A percentile compares a stretch with the other conserved stretches of the same genome.
Conservation (phyloP, 2,888 invertebrate genomes). For the Alitta virens region DNA sequence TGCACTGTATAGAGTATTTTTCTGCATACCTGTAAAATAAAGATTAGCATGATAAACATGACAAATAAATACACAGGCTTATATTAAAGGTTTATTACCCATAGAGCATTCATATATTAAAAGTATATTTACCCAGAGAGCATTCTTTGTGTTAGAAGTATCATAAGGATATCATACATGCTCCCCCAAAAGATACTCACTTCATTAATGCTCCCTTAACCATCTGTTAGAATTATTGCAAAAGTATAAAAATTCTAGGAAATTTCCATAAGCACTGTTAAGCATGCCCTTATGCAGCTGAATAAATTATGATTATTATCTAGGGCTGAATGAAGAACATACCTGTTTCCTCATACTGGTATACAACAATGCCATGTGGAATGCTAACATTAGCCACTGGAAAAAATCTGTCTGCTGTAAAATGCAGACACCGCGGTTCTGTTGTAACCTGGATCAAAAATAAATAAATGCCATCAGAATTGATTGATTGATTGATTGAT, state of each 20-base stretch:
- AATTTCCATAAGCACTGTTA: no score
- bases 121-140: no score
- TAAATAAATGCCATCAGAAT: background rate
- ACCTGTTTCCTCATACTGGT: constrained; percentile 96
- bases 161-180: no score
- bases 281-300: no score
- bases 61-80: background rate
- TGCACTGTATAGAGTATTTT: constrained; percentile 49
- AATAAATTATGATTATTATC: no score
- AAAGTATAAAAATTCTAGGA: no score
- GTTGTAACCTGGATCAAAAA: constrained; percentile 69
- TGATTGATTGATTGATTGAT: background rate
- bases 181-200: no score
- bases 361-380: constrained; percentile 82
- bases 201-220: no score
- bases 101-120: background rate
- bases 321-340: no score
- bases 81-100: background rate
- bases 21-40: constrained; percentile 48
- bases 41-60: background rate
- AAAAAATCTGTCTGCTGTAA: constrained; percentile 90
- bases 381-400: constrained; percentile 96
- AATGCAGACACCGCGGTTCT: constrained; percentile 80
- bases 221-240: no score
- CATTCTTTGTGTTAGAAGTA: no score